Conservation (phyloP, 37 sponge, comb jelly and placozoan species). For the Agelas oroides region DNA sequence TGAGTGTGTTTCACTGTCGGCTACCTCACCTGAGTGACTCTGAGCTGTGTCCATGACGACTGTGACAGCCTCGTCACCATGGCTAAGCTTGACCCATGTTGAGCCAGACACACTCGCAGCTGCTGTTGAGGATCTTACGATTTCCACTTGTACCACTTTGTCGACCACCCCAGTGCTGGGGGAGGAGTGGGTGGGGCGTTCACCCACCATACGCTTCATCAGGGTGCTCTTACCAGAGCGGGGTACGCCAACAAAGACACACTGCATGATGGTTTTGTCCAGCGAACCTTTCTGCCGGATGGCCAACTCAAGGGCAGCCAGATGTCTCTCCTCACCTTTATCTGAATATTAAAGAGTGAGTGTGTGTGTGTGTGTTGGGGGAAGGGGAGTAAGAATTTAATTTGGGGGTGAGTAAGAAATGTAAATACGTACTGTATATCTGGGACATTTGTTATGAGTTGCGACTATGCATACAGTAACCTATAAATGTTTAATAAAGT, state of each 20-base stretch:
- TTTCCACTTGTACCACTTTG: neutral
- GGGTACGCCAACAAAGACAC: neutral
- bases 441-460: too few relatives aligned
- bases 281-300: neutral
- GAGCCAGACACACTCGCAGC: neutral
- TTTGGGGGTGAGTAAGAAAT: too few relatives aligned
- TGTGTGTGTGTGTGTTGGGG: too few relatives aligned
- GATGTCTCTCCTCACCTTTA: too few relatives aligned
- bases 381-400: too few relatives aligned
- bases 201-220: neutral
- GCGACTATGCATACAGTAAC: too few relatives aligned
- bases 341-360: too few relatives aligned
- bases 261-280: neutral
- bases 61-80: neutral
- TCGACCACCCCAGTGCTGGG: slow-evolving; percentile 9
- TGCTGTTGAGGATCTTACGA: neutral
- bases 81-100: neutral
- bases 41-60: neutral
- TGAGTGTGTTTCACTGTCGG: neutral
- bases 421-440: too few relatives aligned
- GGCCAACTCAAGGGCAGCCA: neutral
- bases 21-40: neutral
- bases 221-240: slow-evolving; percentile 7
- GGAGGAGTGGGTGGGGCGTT: neutral
- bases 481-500: too few relatives aligned